Conservation (phyloP, 2,113 vertebrate genomes). For the Tetrao urogallus region DNA sequence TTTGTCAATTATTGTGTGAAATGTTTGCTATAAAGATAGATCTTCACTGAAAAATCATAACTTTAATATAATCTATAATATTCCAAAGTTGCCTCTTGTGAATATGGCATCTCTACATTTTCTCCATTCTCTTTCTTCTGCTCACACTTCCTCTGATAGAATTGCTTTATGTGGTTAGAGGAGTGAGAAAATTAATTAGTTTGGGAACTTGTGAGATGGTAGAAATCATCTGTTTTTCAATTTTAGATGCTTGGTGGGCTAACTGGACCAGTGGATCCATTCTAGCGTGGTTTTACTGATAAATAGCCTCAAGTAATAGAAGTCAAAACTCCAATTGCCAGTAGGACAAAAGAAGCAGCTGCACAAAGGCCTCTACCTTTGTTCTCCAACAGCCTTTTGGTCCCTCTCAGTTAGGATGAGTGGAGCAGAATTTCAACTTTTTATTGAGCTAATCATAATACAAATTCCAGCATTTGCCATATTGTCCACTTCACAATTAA, state of each 20-base stretch:
- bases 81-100: neutral
- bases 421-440: constrained; percentile 6
- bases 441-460: constrained; percentile 23
- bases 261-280: neutral
- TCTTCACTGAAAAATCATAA: constrained; percentile 7
- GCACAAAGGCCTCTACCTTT: neutral
- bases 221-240: constrained; percentile 3
- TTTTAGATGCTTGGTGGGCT: neutral
- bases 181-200: neutral
- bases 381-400: neutral
- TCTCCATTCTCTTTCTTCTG: neutral
- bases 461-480: constrained; percentile 19
- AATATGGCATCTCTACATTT: neutral
- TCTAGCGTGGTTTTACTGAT: neutral
- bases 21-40: neutral
- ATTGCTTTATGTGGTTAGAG: neutral
- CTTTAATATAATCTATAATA: constrained; percentile 1
- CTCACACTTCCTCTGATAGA: neutral
- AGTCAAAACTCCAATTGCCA: neutral
- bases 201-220: neutral
- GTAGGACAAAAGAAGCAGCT: neutral
- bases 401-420: neutral
- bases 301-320: neutral
- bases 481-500: constrained; percentile 29
- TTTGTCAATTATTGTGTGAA: constrained; percentile 47